Percentiles rank a stretch among this genome's conserved stretches.
These are phyloP conservation scores for Galerucella nymphaeae DNA, from an alignment of 2,888 invertebrate species.

Conservation along the genomic window DNA sequence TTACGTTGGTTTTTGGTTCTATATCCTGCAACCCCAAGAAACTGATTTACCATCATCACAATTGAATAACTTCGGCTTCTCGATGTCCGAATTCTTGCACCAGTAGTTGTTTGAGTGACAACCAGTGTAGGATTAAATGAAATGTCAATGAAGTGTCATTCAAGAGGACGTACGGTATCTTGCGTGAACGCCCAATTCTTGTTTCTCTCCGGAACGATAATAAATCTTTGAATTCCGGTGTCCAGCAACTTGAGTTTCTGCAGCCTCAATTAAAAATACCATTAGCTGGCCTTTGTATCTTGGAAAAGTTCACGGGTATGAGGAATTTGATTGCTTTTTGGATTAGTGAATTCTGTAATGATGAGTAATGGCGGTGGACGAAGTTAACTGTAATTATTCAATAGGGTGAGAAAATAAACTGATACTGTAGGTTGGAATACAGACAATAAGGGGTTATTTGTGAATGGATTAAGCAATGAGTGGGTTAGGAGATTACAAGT, in stretches of 20 bases:
- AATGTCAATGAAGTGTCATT: conserved; percentile 68
- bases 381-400: conserved; percentile 2
- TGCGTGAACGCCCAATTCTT: conserved; percentile 63
- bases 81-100: conserved; percentile 52
- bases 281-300: conserved; percentile 32
- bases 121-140: conserved; percentile 65
- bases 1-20: conserved; percentile 36
- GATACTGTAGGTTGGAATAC: background rate
- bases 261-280: conserved; percentile 51
- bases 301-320: conserved; percentile 23
- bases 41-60: conserved; percentile 63
- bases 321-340: conserved; percentile 36
- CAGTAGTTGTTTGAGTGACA: conserved; percentile 63
- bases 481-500: background rate
- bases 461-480: background rate
- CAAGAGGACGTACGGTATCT: conserved; percentile 63
- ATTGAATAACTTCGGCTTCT: conserved; percentile 56
- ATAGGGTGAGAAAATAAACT: conserved; percentile 1
- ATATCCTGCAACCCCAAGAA: conserved; percentile 56
- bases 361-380: conserved; percentile 31
- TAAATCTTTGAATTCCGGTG: conserved; percentile 59
- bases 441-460: conserved; percentile 1
- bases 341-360: conserved; percentile 36
- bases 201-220: conserved; percentile 62
- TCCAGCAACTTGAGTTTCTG: conserved; percentile 37